A percentile compares a stretch with the other conserved stretches of the same genome.
These are phyloP conservation scores for Ctenochaetus hawaiiensis DNA, from an alignment of 2,797 vertebrate species.

Conservation along the genomic window DNA sequence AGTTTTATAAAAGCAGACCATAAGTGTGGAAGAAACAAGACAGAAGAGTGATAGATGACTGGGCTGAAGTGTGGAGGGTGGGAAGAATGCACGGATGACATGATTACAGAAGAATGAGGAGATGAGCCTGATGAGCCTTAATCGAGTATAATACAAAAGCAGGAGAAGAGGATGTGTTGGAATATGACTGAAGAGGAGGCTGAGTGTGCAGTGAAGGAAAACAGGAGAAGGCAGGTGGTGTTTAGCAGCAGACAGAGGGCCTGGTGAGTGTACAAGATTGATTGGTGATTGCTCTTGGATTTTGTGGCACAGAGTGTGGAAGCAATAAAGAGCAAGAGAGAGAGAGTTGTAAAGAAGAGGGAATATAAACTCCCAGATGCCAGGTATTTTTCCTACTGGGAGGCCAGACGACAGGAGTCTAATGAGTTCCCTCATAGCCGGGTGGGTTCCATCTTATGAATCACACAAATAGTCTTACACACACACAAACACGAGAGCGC, in stretches of 20 bases:
- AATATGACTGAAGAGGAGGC: conserved; percentile 49
- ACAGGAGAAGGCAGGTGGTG: conserved; percentile 58
- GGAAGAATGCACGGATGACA: conserved; percentile 52
- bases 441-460: conserved; percentile 74
- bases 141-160: conserved; percentile 59
- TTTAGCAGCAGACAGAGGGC: conserved; percentile 61
- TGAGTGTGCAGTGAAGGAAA: conserved; percentile 46
- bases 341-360: conserved; percentile 72
- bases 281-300: conserved; percentile 81
- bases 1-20: conserved; percentile 60
- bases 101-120: conserved; percentile 65
- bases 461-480: conserved; percentile 62
- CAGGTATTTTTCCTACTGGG: conserved; percentile 79
- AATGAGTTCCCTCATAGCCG: conserved; percentile 78
- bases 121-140: conserved; percentile 67
- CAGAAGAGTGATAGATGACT: conserved; percentile 58
- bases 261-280: conserved; percentile 74
- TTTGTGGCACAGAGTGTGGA: conserved; percentile 75
- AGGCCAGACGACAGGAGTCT: conserved; percentile 78
- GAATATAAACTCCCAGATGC: conserved; percentile 81
- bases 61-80: conserved; percentile 33
- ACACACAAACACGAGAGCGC: conserved; percentile 10
- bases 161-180: conserved; percentile 33
- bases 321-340: conserved; percentile 72
- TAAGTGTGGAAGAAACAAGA: conserved; percentile 43